Evolutionary conservation across 2,797 vertebrate species (phyloP).

Genomic region (Poeciliopsis presidionis): DNA sequence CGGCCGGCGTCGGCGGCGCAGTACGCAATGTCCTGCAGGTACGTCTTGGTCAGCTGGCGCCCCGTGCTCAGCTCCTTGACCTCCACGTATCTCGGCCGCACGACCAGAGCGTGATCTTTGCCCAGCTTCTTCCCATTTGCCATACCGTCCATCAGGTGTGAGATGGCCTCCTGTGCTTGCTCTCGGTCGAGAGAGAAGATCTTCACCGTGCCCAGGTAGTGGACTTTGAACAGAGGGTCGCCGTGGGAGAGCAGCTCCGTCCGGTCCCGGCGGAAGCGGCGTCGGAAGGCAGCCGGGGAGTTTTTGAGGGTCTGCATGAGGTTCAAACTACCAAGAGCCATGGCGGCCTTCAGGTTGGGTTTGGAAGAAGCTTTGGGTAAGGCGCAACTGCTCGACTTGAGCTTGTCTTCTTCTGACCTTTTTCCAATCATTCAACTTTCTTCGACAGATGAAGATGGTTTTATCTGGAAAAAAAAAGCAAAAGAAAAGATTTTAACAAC

Average conservation of each 20-base stretch:
- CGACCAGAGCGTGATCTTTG: conserved; percentile 85
- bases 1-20: conserved; percentile 77
- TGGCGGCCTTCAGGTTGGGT: conserved; percentile 44
- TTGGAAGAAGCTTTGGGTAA: conserved; percentile 6
- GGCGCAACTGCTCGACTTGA: conserved; percentile 2
- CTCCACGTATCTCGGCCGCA: conserved; percentile 83
- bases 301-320: conserved; percentile 85
- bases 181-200: conserved; percentile 85
- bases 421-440: conserved; percentile 51
- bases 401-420: conserved; percentile 42
- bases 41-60: conserved; percentile 86
- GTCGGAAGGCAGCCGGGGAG: conserved; percentile 82
- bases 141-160: conserved; percentile 70
- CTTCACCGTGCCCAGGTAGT: conserved; percentile 84
- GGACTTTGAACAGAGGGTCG: conserved; percentile 85
- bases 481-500: conserved; percentile 12
- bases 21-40: conserved; percentile 86
- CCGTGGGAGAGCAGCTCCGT: conserved; percentile 84
- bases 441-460: conserved; percentile 42
- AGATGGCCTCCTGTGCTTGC: conserved; percentile 82
- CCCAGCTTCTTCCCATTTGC: conserved; percentile 73
- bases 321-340: conserved; percentile 81
- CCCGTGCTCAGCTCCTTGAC: conserved; percentile 86
- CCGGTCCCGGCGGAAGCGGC: conserved; percentile 81
- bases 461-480: conserved; percentile 58